Evolutionary conservation across 1,140 invertebrate genomes (phyloP), one percentile per base, ranked within the genome.

Genomic region (Antheraea pernyi): DNA sequence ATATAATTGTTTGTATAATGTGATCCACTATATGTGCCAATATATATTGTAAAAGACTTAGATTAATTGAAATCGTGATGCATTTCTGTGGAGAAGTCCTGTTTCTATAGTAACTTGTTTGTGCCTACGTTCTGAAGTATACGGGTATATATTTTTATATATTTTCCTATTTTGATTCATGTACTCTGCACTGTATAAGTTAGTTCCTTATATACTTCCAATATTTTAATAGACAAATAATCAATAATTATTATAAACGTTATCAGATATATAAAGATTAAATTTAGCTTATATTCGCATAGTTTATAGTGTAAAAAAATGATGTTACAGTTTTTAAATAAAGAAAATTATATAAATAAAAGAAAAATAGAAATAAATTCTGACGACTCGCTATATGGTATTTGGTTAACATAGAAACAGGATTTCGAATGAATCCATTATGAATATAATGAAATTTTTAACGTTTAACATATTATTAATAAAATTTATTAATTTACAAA

Each of bases 401-500:
- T 53, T 1, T 16, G 13, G 5, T 53, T 53, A 53, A 53, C 7
- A 53, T 53, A 16, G 39, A 65, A 65, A 53, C 64, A 65, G 64
- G 64, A 48, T 13, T 39, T 64, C 22, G 39, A 18, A 62, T 69
- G 65, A 67, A 73, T 74, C 58, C 46, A 68, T 77, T 77, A 70
- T 70, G 73, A 75, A 79, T 79, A 79, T 79, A 77, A 78, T 77
- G 67, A 81, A 80, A 78, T 79, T 81, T 80, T 73, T 81, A 81
- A 83, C 73, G 66, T 82, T 80, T 79, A 76, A 80, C 65, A 78
- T 81, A 19, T 82, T 74, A 75, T 81, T 84, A 85, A 75, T 78
- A 76, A 81, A 77, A 72, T 73, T 76, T 79, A 83, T 79, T 80
- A 79, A 81, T 80, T 84, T 82, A 77, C 69, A 80, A 68, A 68